Conservation (phyloP, 2,113 vertebrate species). For the Aviceda subcristata region DNA sequence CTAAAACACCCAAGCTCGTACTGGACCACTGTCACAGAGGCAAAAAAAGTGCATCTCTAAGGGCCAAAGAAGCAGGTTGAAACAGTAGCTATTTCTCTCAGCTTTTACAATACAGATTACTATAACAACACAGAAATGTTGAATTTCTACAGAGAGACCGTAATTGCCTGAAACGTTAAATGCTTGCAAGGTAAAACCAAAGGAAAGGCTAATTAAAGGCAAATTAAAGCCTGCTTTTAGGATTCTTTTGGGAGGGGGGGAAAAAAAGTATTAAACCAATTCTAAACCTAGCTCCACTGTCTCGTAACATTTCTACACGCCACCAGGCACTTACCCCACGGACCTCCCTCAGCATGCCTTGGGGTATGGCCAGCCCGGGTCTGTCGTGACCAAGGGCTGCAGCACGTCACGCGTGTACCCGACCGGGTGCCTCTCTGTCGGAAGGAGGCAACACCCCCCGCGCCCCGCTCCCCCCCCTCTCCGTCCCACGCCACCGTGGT, state of each 20-base stretch:
- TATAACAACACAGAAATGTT: not conserved
- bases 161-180: not conserved
- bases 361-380: fast-evolving
- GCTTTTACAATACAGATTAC: not conserved
- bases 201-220: not conserved
- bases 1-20: not conserved
- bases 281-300: not conserved
- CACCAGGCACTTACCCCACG: not conserved
- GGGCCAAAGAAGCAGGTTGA: not conserved
- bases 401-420: fast-evolving
- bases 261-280: not conserved
- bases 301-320: not conserved
- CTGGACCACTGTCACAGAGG: not conserved
- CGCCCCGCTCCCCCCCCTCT: not conserved
- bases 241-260: not conserved
- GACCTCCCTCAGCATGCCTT: not conserved
- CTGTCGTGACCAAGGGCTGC: not conserved
- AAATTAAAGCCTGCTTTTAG: not conserved
- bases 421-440: fast-evolving
- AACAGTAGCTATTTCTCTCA: not conserved
- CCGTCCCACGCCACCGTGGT: fast-evolving
- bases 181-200: not conserved
- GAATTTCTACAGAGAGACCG: not conserved
- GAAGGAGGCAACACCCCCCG: not conserved
- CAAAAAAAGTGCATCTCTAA: not conserved